A percentile compares a stretch with the other conserved stretches of the same genome.
Conservation (phyloP, 2,797 vertebrate species). For the Pseudopleuronectes americanus region DNA sequence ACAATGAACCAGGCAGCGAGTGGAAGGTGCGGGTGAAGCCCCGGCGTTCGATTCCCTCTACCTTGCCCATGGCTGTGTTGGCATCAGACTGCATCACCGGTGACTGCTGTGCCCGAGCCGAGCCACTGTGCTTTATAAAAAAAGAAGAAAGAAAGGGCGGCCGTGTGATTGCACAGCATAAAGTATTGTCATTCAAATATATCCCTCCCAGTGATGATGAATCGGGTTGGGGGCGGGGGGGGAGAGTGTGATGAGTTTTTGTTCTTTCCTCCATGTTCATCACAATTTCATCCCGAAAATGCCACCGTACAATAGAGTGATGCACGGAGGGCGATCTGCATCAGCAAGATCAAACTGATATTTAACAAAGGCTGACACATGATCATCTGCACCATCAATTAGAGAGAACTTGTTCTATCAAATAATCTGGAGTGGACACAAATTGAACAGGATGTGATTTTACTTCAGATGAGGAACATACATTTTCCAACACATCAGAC, state of each 20-base stretch:
- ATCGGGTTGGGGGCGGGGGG: conserved; percentile 37
- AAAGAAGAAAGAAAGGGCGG: conserved; percentile 66
- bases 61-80: conserved; percentile 81
- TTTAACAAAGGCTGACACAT: conserved; percentile 21
- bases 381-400: not conserved
- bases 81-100: conserved; percentile 44
- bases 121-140: conserved; percentile 76
- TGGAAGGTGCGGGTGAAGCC: not conserved
- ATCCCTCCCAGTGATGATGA: conserved; percentile 65
- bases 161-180: conserved; percentile 79
- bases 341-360: conserved; percentile 57
- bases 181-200: conserved; percentile 86
- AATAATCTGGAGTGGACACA: not conserved
- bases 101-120: conserved; percentile 59
- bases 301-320: conserved; percentile 41
- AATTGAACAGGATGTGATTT: not conserved
- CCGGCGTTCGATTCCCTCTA: conserved; percentile 36
- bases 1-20: too few species aligned
- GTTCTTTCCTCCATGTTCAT: conserved; percentile 63
- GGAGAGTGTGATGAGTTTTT: conserved; percentile 16
- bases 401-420: not conserved
- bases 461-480: not conserved
- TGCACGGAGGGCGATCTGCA: not conserved
- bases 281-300: conserved; percentile 65
- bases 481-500: not conserved